Evolutionary conservation across 2,888 invertebrate species (phyloP).

Genomic region (Acrobeloides nanus): DNA sequence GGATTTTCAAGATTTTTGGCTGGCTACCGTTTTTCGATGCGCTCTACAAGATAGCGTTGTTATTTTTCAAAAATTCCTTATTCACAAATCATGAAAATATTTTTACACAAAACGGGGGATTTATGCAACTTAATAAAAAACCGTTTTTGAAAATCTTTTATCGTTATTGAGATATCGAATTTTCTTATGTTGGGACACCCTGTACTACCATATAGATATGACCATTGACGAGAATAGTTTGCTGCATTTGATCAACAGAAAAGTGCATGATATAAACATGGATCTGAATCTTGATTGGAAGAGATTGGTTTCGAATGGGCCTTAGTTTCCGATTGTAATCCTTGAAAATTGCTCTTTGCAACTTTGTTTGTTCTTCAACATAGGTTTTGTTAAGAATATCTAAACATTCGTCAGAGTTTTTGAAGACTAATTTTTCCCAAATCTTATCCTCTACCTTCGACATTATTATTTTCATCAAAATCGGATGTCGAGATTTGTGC

Average conservation of each 20-base stretch:
- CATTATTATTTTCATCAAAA: neutral
- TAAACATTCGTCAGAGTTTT: constrained; percentile 5
- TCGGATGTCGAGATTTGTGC: neutral
- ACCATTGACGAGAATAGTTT: constrained; percentile 44
- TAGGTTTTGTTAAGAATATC: constrained; percentile 29
- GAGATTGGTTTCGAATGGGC: constrained; percentile 25
- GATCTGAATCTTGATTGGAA: constrained; percentile 19
- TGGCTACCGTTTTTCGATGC: too few relatives aligned
- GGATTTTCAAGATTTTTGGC: too few relatives aligned
- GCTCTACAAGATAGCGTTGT: too few relatives aligned
- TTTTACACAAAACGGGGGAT: too few relatives aligned
- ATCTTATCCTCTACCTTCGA: neutral
- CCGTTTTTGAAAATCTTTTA: too few relatives aligned
- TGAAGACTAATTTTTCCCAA: neutral
- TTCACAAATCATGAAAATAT: neutral
- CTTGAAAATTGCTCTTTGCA: constrained; percentile 24
- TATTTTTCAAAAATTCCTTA: too few relatives aligned
- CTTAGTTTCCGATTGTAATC: constrained; percentile 24
- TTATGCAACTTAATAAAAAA: too few relatives aligned
- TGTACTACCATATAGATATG: constrained; percentile 50
- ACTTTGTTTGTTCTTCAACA: constrained; percentile 28
- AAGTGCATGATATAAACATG: constrained; percentile 44
- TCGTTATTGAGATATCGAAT: too few relatives aligned
- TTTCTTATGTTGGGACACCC: too few relatives aligned
- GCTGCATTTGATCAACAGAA: constrained; percentile 35